Evolutionary conservation across 2,113 vertebrate genomes (phyloP).

Genomic region (Vombatus ursinus): DNA sequence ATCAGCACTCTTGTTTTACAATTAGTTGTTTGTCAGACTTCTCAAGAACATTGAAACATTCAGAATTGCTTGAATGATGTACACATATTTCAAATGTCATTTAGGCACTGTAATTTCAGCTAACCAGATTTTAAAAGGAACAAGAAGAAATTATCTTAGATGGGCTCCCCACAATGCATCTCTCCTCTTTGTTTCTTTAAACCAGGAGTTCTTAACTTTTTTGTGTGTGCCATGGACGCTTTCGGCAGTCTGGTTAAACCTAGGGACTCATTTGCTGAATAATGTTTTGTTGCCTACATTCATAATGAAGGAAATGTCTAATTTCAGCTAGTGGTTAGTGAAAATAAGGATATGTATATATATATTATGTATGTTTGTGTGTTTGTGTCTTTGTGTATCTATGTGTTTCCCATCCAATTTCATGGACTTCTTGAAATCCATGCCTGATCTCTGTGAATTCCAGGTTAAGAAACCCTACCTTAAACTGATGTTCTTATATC

Average conservation of each 20-base stretch:
- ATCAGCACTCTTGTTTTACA: slow-evolving; percentile 30
- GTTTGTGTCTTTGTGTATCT: too few species aligned
- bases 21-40: slow-evolving; percentile 10
- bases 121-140: not conserved
- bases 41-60: slow-evolving; percentile 6
- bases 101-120: not conserved
- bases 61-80: not conserved
- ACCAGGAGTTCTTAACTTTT: not conserved
- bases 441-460: not conserved
- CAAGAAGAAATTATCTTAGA: slow-evolving; percentile 26
- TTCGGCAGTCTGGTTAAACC: not conserved
- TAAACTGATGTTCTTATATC: not conserved
- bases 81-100: slow-evolving; percentile 32
- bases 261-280: not conserved
- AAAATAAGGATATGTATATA: not conserved
- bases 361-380: too few species aligned
- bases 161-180: not conserved
- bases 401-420: not conserved
- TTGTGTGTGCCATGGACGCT: not conserved
- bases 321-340: not conserved
- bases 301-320: not conserved
- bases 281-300: not conserved
- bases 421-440: not conserved
- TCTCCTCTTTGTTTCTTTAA: slow-evolving; percentile 41
- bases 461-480: not conserved